Evolutionary conservation across 2,888 invertebrate species (phyloP), one percentile per base, ranked within the genome.

Genomic region (Philaethria dido): DNA sequence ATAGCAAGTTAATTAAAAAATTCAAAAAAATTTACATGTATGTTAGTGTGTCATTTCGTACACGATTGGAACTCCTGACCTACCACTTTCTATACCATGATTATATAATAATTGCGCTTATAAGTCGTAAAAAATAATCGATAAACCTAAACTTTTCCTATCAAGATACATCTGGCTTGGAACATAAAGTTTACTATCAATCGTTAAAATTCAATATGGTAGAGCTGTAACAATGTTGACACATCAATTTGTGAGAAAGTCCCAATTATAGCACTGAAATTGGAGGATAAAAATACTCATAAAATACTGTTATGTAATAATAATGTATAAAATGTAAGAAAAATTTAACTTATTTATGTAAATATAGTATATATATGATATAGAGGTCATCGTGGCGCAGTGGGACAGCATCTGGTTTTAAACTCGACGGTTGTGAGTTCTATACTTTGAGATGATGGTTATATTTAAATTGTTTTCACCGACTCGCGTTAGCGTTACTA

Each of bases 121-220:
- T 29, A 52, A 4, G 33, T 5, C 29, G 29, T 52, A 29, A 52
- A 52, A 9, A 52, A 33, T 52, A 4, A 52, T 52, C 29, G 29
- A 52, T 52, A 52, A 52, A 52, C 52, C 52, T 52, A 52, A n/a
- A 52, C 52, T 33, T 57, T 9, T 25, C 42, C n/a, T 57, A 57
- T 57, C 55, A 22, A 55, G 20, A 55, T 42, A 39, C 42, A 57
- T 57, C 57, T 57, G 57, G 57, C 20, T 29, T 9, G 33, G 36
- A 20, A 66, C 6, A 70, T 65, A 64, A 59, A 64, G 11, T 62
- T 62, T 62, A 62, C 22, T 62, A 52, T 50, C 42, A 47, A 65
- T 62, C 52, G 62, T 62, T 62, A 62, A 62, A 48, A 52, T 62
- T 52, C 50, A 62, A 62, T 62, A 62, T 50, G 39, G 42, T 52